Conservation (phyloP, 2,797 vertebrate species). For the Phyllotis vaccarum region DNA sequence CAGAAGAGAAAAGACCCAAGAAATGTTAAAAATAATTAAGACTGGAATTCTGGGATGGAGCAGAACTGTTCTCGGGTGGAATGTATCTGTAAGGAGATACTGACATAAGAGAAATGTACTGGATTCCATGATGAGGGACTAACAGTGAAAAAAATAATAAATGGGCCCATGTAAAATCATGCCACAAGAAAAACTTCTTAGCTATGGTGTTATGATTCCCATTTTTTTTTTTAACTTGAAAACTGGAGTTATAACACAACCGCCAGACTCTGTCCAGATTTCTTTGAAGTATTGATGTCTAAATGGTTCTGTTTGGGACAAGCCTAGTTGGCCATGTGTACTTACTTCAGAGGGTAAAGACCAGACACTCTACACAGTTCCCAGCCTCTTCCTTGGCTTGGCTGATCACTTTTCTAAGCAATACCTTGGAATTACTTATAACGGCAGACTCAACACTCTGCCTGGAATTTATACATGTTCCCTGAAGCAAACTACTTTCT, state of each 20-base stretch:
- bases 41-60: neutral
- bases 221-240: neutral
- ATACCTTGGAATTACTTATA: conserved; percentile 64
- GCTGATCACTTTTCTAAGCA: conserved; percentile 41
- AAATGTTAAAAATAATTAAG: neutral
- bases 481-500: conserved; percentile 56
- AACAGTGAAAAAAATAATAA: neutral
- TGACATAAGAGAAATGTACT: neutral
- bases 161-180: neutral
- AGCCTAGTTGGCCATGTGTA: neutral
- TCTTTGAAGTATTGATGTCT: conserved; percentile 23
- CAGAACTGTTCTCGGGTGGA: neutral
- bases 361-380: conserved; percentile 2
- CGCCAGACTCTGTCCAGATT: neutral
- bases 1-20: neutral
- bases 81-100: neutral
- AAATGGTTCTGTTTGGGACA: neutral
- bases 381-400: conserved; percentile 32
- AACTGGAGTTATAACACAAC: conserved; percentile 4
- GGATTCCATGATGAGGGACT: neutral
- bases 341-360: conserved; percentile 9
- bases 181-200: neutral
- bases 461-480: conserved; percentile 18
- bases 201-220: neutral
- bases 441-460: conserved; percentile 37